Conservation (phyloP, 2,797 vertebrate genomes). For the Melanotaenia nigrans region DNA sequence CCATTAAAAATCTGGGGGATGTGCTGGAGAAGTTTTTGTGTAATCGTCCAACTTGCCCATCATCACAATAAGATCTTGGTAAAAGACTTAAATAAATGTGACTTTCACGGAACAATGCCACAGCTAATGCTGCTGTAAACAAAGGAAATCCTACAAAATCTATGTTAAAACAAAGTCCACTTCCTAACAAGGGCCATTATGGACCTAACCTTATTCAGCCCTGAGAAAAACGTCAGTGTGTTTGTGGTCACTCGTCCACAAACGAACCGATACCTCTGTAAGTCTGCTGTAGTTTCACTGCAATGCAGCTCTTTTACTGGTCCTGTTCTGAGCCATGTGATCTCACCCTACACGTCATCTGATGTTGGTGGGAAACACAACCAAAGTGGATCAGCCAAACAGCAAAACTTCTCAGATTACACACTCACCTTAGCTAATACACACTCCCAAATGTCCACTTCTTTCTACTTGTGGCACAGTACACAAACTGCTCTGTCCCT, state of each 20-base stretch:
- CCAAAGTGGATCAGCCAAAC: constrained; percentile 58
- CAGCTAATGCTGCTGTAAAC: no score
- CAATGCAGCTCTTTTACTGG: constrained; percentile 47
- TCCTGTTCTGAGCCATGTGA: constrained; percentile 57
- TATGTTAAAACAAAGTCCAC: no score
- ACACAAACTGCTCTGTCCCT: constrained; percentile 55
- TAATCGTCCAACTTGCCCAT: no score
- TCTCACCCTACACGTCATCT: constrained; percentile 51
- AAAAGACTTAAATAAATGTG: no score
- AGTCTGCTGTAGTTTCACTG: constrained; percentile 42
- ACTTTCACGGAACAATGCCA: no score
- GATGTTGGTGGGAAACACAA: constrained; percentile 40
- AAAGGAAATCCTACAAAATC: no score
- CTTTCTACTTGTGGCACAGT: constrained; percentile 41
- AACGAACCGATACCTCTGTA: background rate
- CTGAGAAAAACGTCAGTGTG: no score
- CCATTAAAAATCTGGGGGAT: no score
- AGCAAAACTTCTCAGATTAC: constrained; percentile 46
- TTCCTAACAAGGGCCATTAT: no score
- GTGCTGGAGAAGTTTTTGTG: no score
- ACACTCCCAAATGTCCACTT: constrained; percentile 36
- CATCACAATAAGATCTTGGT: no score
- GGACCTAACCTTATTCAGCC: no score
- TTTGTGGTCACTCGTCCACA: constrained; percentile 5
- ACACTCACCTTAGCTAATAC: constrained; percentile 20